Base-by-base conservation (phyloP, 2,113 vertebrate species). In the Sander lucioperca region DNA sequence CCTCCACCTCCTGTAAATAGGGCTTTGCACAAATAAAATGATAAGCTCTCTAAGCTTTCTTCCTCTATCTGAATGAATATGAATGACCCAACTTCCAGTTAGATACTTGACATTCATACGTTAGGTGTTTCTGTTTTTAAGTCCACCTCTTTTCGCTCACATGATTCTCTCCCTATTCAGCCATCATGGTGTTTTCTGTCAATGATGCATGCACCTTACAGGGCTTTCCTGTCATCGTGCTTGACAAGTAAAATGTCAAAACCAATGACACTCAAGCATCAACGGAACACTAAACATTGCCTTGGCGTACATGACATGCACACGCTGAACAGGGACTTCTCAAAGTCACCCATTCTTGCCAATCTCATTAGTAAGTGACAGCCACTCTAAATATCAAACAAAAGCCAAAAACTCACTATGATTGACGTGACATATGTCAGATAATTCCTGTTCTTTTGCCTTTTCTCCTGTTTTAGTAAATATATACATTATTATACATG, bases 211-310 rank as follows among this genome's bases (percentile, higher is more conserved):
- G 76, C 87, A 83, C 84, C 89, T 89, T 86, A 79, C 82, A 86
- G 92, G 89, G 73, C 47, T 86, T 79, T 78, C 84, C 74, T 86
- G 86, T 91, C 92, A 90, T 77, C 43, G n/a, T 67, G 74, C 48
- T 82, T 93, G 88, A 94, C 91, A 90, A 84, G 86, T 82, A 48
- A 75, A 86, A 84, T 92, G 91, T 91, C 87, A 86, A 72, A 85
- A 79, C 53, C 83, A 79, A 93, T 94, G 85, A 93, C 76, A 67
- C 79, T 95, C 90, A 90, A 87, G 77, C 64, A 50, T 82, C 74
- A 79, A 66, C 64, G 3, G 70, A 91, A 69, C 65, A 45, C 67
- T n/a, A 66, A 51, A 66, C 73, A 63, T 80, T 69, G 80, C 84
- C 86, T 79, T 25, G 48, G 66, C 16, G 11, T 74, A 59, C 30